Evolutionary conservation across 2,797 vertebrate species (phyloP).

Genomic region (Crenichthys baileyi): DNA sequence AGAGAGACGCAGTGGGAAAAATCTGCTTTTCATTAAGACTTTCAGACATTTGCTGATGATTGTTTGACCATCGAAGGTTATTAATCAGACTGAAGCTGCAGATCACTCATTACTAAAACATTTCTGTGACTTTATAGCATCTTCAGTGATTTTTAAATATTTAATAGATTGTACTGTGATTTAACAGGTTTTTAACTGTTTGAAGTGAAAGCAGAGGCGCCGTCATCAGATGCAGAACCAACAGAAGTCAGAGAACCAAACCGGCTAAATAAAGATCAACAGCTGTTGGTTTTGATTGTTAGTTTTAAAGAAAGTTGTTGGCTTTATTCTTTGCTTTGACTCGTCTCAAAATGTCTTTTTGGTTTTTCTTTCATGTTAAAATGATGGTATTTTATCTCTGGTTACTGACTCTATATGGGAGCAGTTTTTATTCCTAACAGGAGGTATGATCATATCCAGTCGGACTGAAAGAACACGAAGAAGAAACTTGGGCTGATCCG

Average conservation of each 20-base stretch:
- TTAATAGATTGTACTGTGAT: background rate
- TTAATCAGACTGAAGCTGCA: background rate
- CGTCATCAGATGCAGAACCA: background rate
- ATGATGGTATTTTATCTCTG: background rate
- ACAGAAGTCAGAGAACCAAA: background rate
- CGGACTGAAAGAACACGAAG: background rate
- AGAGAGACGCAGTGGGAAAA: background rate
- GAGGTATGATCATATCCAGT: background rate
- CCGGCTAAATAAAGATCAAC: background rate
- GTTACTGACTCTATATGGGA: background rate
- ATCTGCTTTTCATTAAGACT: background rate
- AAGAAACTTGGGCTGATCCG: background rate
- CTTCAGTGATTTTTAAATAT: background rate
- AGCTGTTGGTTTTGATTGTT: background rate
- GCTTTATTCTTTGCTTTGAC: no score
- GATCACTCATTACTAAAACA: background rate
- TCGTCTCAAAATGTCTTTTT: background rate
- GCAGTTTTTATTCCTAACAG: background rate
- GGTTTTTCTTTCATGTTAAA: background rate
- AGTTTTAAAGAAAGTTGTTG: no score
- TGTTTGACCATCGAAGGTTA: background rate
- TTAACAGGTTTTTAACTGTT: background rate
- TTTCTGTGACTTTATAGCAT: background rate
- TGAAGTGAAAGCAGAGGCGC: background rate
- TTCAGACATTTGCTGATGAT: background rate